Base-by-base conservation (phyloP, 2,888 invertebrate genomes). In the Cephus runcator region DNA sequence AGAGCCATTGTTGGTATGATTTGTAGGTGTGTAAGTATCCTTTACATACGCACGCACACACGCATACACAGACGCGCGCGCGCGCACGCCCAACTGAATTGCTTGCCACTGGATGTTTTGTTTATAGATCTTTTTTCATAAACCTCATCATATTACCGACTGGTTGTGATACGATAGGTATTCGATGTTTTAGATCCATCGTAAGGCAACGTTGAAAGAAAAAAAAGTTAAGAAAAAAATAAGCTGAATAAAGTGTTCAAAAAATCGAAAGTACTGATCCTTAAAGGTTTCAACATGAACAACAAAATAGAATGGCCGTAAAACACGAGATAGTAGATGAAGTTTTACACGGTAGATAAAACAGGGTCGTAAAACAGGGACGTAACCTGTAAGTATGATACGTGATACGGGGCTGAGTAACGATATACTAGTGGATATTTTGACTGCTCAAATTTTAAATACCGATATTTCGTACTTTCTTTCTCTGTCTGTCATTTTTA, bases 331-430 rank as follows among this genome's bases (percentile, higher is more conserved):
- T 77, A 56, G 56, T 77, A 56, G 69, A 36, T 75, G 3, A 71
- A 75, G 75, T 75, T 77, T 77, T 77, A 77, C 71, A 75, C 71
- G 34, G 71, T 77, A 40, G 69, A 77, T 77, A 75, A 75, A 77
- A n/a, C 34, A 23, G 23, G 56, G 34, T 77, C 75, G 71, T 75
- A 75, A 69, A 36, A 35, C 34, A 9, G 33, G 23, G 4, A 12
- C 33, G 71, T 71, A 71, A 56, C 23, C 56, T 56, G 56, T 56
- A 56, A 56, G 23, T 56, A 56, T 56, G 56, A 56, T 56, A 56
- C 56, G 56, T 56, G 56, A 56, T 56, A 56, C 23, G 23, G 23
- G 23, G 23, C 23, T 9, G 56, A 56, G 23, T 56, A 56, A 56
- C 71, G 30, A 71, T 71, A 23, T 12, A 69, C 33, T 1, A 15